Conservation (phyloP, 2,888 invertebrate species). For the Macrophya alboannulata region DNA sequence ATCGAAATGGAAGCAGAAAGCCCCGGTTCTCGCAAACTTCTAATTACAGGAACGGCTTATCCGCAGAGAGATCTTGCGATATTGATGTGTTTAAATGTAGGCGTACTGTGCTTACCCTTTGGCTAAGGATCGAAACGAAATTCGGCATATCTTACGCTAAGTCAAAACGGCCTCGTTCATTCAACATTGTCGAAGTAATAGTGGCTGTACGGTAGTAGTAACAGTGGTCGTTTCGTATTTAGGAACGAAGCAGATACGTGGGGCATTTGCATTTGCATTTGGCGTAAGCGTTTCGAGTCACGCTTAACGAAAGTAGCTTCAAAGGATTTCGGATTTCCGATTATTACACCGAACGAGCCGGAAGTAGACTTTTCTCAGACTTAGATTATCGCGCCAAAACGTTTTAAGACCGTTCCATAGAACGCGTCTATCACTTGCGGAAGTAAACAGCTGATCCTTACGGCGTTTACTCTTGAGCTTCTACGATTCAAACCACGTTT, state of each 20-base stretch:
- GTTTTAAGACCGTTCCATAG: neutral
- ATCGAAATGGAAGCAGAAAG: conserved; percentile 44
- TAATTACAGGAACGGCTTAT: conserved; percentile 56
- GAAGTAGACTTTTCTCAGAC: neutral
- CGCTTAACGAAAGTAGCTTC: conserved; percentile 26
- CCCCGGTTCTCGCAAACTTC: conserved; percentile 48
- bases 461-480: neutral
- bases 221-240: too few species aligned
- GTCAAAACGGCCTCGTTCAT: neutral
- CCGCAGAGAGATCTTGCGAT: conserved; percentile 41
- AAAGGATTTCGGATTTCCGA: conserved; percentile 32
- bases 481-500: neutral
- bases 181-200: neutral
- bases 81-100: conserved; percentile 45
- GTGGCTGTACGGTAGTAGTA: neutral
- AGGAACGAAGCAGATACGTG: too few species aligned
- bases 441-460: neutral
- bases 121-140: conserved; percentile 31
- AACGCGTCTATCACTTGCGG: neutral
- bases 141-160: conserved; percentile 3
- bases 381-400: neutral
- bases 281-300: neutral
- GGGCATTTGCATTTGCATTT: neutral
- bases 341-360: neutral
- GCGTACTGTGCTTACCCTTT: conserved; percentile 9